Conservation (phyloP, 2,113 vertebrate species). For the Tachysurus vachellii region DNA sequence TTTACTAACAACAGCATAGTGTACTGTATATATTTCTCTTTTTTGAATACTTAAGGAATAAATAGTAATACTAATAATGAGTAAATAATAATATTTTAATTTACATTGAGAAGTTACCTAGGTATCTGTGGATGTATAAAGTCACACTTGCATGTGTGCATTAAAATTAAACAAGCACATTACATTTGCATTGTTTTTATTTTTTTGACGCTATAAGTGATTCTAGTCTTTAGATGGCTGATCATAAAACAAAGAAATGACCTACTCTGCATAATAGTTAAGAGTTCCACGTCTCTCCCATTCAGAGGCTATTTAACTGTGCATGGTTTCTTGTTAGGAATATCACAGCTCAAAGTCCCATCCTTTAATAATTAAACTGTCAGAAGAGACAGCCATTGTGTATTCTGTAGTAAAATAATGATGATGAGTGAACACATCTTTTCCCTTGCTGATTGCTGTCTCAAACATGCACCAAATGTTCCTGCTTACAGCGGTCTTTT, state of each 20-base stretch:
- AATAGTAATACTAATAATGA: neutral
- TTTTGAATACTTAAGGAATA: neutral
- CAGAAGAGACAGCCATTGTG: slow-evolving; percentile 33
- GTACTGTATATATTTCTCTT: neutral
- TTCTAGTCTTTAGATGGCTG: too few relatives aligned
- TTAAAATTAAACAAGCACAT: neutral
- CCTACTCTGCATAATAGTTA: neutral
- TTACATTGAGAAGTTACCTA: neutral
- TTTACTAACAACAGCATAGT: neutral
- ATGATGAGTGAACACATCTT: slow-evolving; percentile 14
- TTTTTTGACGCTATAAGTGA: neutral
- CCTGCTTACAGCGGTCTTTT: slow-evolving; percentile 18
- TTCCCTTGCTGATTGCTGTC: slow-evolving; percentile 2
- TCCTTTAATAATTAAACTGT: slow-evolving; percentile 47
- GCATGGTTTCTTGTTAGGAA: neutral
- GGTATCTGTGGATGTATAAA: neutral
- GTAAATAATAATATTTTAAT: too few relatives aligned
- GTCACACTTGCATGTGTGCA: neutral
- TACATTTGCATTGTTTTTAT: neutral
- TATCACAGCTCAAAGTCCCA: slow-evolving; percentile 2
- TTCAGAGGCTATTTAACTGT: neutral
- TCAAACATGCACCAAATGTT: slow-evolving; percentile 38
- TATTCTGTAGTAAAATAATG: slow-evolving; percentile 40
- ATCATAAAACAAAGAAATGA: neutral
- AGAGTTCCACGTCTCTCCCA: neutral